Evolutionary conservation across 2,113 vertebrate species (phyloP), one percentile per base, ranked within the genome.

Genomic region (Amphiprion ocellaris): DNA sequence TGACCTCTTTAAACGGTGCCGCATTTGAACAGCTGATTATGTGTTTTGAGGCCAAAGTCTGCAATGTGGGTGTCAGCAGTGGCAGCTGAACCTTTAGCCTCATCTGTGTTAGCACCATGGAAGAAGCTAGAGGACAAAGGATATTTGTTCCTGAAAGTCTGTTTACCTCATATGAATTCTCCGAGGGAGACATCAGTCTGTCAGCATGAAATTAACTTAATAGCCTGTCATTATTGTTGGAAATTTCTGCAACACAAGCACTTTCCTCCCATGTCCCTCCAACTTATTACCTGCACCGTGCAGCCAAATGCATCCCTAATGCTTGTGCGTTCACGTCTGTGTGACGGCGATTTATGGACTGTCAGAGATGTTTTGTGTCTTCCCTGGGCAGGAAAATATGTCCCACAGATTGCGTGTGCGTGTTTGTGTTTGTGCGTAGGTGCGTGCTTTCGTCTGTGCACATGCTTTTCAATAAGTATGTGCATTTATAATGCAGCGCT

Each of bases 201-300:
- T 78, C 75, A 68, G 39, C 69, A 50, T 67, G 33, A 85, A 85
- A 86, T 89, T 71, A 88, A 75, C 63, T 1, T 76, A 82, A 85
- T 54, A 76, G 71, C 70, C 64, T 81, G 74, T 83, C 63, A 74
- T 85, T 79, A 80, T 73, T 73, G 58, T 70, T 39, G 60, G 64
- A 76, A 62, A 84, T 83, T 81, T 82, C 66, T 90, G 87, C 81
- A 56, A 15, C n/a, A 50, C 72, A 77, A 82, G 74, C 87, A 83
- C 63, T 86, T 89, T 77, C 23, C 79, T 64, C 65, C 59, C 52
- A 46, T 68, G 68, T 81, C 60, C 23, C 58, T 68, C 47, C 59
- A 56, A 75, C 69, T 74, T 64, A 86, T 77, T 74, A 76, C 71
- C 60, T 74, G 58, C 74, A 64, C 15, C 55, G 73, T 80, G 58